Percentiles rank a stretch among this genome's conserved stretches.
Conservation (phyloP, 2,113 vertebrate genomes). For the Mesoclemmys tuberculata region DNA sequence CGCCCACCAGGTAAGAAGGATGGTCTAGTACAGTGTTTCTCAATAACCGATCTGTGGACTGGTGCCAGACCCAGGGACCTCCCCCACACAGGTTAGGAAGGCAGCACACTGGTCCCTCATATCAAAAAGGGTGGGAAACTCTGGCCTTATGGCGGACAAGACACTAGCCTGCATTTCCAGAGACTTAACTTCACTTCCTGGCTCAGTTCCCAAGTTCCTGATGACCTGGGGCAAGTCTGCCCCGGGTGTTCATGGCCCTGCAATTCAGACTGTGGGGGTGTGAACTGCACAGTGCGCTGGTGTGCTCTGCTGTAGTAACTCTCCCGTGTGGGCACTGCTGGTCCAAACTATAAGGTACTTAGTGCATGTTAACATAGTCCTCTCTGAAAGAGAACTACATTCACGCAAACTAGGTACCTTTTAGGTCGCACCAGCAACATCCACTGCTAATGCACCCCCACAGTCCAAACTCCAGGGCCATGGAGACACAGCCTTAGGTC, state of each 20-base stretch:
- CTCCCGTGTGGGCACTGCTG: background rate
- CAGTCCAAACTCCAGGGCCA: too few relatives aligned
- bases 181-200: background rate
- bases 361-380: background rate
- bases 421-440: background rate
- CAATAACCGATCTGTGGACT: background rate
- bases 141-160: background rate
- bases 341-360: background rate
- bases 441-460: too few relatives aligned
- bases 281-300: background rate
- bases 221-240: background rate
- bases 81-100: background rate
- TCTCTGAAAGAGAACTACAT: background rate
- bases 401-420: background rate
- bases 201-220: background rate
- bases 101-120: background rate
- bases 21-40: background rate
- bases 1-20: background rate
- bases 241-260: background rate
- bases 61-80: background rate
- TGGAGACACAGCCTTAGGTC: too few relatives aligned
- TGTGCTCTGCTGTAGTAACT: background rate
- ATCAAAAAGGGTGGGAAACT: background rate
- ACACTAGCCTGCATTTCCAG: background rate
- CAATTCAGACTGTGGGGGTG: background rate